Evolutionary conservation across 2,797 vertebrate genomes (phyloP).

Genomic region (Ambastaia sidthimunki): DNA sequence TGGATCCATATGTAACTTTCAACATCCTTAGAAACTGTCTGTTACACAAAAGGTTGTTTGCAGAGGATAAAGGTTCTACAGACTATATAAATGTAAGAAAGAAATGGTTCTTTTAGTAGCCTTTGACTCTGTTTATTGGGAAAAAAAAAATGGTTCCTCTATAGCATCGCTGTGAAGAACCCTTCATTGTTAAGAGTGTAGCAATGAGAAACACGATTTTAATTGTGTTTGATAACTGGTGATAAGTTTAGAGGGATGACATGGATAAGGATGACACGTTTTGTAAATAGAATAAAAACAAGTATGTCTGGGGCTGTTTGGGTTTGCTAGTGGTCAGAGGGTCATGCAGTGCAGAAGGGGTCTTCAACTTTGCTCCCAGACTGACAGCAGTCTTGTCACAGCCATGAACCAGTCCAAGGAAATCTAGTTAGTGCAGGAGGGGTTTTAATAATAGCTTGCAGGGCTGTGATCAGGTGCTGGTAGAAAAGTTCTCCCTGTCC

Average conservation of each 20-base stretch:
- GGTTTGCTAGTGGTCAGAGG: conserved; percentile 8
- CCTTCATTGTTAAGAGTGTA: not conserved
- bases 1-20: no score
- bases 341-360: conserved; percentile 12
- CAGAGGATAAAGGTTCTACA: no score
- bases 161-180: no score
- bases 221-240: conserved; percentile 47
- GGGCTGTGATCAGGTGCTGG: conserved; percentile 60
- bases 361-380: conserved; percentile 34
- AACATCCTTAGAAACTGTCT: no score
- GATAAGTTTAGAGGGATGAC: conserved; percentile 29
- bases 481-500: conserved; percentile 59
- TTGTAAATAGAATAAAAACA: not conserved
- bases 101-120: no score
- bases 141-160: no score
- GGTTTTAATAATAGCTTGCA: conserved; percentile 63
- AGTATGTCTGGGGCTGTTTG: conserved; percentile 14
- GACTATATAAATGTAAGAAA: no score
- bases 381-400: conserved; percentile 47
- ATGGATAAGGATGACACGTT: not conserved
- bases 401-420: conserved; percentile 45
- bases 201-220: conserved; percentile 30
- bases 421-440: conserved; percentile 60
- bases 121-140: no score
- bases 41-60: no score